phyloP scores from a whole-genome alignment of 2,113 vertebrate genomes.

The Platysteira castanea region DNA sequence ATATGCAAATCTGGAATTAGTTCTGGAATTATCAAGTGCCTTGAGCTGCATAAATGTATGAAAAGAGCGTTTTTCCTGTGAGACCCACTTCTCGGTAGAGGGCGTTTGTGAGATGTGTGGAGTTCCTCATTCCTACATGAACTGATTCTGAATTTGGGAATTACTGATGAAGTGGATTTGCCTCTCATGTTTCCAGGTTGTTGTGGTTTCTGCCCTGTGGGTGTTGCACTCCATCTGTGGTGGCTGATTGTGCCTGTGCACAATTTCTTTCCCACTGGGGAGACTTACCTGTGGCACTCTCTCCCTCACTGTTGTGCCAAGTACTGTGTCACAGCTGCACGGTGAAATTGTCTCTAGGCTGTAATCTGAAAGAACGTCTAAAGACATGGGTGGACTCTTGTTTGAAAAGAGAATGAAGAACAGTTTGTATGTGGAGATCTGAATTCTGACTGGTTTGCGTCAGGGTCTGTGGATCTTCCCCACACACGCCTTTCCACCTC shows the following conservation, averaged over 20 bases:
- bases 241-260: neutral
- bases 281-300: neutral
- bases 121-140: neutral
- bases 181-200: neutral
- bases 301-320: neutral
- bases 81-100: neutral
- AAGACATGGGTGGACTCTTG: neutral
- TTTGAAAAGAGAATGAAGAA: neutral
- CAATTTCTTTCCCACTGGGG: neutral
- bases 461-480: neutral
- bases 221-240: neutral
- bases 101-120: neutral
- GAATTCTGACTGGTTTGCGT: neutral
- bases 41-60: neutral
- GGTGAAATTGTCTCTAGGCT: neutral
- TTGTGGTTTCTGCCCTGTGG: neutral
- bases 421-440: neutral
- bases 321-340: neutral
- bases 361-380: neutral
- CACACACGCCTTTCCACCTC: neutral
- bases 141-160: neutral
- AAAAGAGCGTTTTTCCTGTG: neutral
- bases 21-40: neutral
- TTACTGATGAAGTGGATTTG: neutral
- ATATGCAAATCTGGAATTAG: neutral